Evolutionary conservation across 2,888 invertebrate species (phyloP), one percentile per base, ranked within the genome.

Genomic region (Tryphoninae sp.): DNA sequence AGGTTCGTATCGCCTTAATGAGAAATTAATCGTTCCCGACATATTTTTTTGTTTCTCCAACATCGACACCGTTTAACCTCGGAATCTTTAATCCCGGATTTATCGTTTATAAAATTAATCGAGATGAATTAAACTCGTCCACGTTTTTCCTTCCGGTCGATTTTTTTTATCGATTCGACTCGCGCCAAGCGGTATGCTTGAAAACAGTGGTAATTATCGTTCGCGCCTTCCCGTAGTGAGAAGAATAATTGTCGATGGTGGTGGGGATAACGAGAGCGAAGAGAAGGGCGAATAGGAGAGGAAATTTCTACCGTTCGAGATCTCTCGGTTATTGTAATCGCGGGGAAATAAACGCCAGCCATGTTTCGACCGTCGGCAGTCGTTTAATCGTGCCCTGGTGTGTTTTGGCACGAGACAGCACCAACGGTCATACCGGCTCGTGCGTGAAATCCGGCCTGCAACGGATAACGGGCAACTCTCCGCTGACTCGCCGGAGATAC

Each of bases 331-430:
- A 13, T 51, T 51, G 51, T 33, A 33, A n/a, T 51, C 51, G 16
- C 23, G 16, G 45, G 23, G 40, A 9, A 80, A 80, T 73, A 26
- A 58, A 40, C 59, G 53, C 13, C 69, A 53, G 53, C 61, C 40
- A 33, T 62, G 40, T 68, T 62, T 40, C 23, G 73, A 77, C 80
- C 82, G 80, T 42, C 61, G 9, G 51, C 26, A 45, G 61, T 19
- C 61, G 58, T 74, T 69, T 59, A 69, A 82, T 80, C 16, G 33
- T 81, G 78, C 78, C 55, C 40, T 75, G 78, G 26, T 74, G 81
- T 86, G 82, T 86, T 86, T 85, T 84, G 85, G 84, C 85, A 87
- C 86, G 86, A 85, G 86, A 87, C 80, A 84, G 83, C 83, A 69
- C 83, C 87, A 87, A 86, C 87, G 86, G 87, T 84, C 81, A 82